phyloP scores from a whole-genome alignment of 2,113 vertebrate genomes.

The Heteronetta atricapilla region DNA sequence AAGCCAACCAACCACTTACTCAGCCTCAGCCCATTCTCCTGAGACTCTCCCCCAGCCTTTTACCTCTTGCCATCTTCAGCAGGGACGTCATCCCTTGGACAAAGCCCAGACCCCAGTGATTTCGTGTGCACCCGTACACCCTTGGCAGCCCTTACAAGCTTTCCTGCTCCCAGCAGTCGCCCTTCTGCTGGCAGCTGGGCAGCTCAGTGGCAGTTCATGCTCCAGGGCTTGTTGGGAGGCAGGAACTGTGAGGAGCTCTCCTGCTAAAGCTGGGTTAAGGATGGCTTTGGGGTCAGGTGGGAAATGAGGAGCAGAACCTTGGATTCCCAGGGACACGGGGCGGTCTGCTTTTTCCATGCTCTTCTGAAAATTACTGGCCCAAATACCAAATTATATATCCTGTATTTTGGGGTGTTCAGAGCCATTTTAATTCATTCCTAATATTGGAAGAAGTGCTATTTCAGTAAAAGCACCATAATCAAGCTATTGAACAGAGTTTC shows the following conservation, averaged over 20 bases:
- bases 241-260: constrained; percentile 9
- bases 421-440: neutral
- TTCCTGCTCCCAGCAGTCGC: neutral
- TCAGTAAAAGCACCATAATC: neutral
- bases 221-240: neutral
- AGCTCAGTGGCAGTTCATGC: neutral
- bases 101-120: neutral
- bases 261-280: constrained; percentile 44
- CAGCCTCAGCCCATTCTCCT: neutral
- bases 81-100: neutral
- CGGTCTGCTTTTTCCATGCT: neutral
- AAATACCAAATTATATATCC: neutral
- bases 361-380: constrained; percentile 9
- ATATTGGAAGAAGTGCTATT: neutral
- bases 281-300: neutral
- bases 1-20: neutral
- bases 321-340: neutral
- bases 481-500: neutral
- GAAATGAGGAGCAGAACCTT: neutral
- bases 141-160: neutral
- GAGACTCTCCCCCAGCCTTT: neutral
- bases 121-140: no score
- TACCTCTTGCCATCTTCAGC: neutral
- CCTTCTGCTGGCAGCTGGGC: neutral
- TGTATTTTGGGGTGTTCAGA: neutral